phyloP scores from a whole-genome alignment of 2,888 invertebrate species.

The Hirtodrosophila confusa region DNA sequence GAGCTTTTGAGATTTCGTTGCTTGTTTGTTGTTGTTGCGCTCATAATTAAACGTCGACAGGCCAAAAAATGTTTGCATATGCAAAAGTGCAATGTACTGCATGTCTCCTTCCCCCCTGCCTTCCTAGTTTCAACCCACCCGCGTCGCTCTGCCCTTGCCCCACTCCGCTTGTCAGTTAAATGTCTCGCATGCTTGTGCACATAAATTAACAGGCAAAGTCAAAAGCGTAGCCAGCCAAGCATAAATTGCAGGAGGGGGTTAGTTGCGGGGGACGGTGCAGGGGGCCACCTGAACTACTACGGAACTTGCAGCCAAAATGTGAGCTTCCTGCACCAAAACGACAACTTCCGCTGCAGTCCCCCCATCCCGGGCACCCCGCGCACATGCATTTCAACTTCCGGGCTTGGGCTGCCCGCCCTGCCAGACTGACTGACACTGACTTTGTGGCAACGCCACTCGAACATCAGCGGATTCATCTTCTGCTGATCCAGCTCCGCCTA shows the following conservation, averaged over 20 bases:
- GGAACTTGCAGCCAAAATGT: constrained; percentile 55
- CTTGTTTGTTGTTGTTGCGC: constrained; percentile 1
- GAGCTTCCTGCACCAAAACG: constrained; percentile 71
- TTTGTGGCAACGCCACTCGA: constrained; percentile 39
- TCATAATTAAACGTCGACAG: constrained; percentile 55
- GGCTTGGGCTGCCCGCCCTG: neutral
- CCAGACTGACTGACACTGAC: constrained; percentile 25
- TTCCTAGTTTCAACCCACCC: neutral
- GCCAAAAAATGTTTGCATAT: constrained; percentile 43
- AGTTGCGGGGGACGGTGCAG: neutral
- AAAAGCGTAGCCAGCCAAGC: constrained; percentile 70
- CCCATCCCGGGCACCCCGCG: neutral
- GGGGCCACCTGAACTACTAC: constrained; percentile 25
- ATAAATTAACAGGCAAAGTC: constrained; percentile 71
- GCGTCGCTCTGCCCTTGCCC: neutral
- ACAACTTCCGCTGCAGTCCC: constrained; percentile 66
- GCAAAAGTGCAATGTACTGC: constrained; percentile 49
- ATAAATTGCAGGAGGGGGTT: constrained; percentile 32
- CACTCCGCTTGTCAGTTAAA: constrained; percentile 43
- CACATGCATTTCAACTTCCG: neutral
- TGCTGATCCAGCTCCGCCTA: constrained; percentile 42
- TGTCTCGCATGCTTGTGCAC: constrained; percentile 67
- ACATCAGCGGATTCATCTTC: constrained; percentile 59
- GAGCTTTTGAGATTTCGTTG: constrained; percentile 15
- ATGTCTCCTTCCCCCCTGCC: neutral